Base-by-base conservation (phyloP, 2,888 invertebrate genomes). In the Cheilosia grossa region DNA sequence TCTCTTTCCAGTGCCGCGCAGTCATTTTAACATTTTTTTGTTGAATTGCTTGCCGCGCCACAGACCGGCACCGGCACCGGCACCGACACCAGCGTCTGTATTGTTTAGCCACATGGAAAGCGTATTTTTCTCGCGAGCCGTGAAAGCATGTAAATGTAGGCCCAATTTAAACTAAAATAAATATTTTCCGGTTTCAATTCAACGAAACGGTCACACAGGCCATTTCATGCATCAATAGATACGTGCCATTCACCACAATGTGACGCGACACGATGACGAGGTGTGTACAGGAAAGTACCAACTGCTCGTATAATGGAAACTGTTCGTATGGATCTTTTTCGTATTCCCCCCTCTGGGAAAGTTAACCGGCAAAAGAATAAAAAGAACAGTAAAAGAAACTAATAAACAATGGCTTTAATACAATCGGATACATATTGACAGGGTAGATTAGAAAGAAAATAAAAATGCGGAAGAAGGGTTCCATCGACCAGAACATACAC, bases 141-240 rank as follows among this genome's bases (percentile, higher is more conserved):
- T 69, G 54, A 85, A 85, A 70, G 58, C 73, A 53, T 69, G 67
- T 47, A 56, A 82, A 74, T 80, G 74, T 59, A 49, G 80, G 64
- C 49, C 49, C 79, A 74, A 54, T 80, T 80, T 70, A 74, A 74
- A 83, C 33, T 75, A 64, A 81, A 81, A 75, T 85, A 75, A 80
- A 75, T 81, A 75, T 75, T 81, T 85, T 85, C 85, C 85, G 85
- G 85, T 85, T 85, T 77, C 66, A 85, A 81, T 81, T 85, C 81
- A 85, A 75, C 66, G 56, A 56, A 53, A 75, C 61, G 75, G 66
- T 56, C 61, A 59, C 49, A 54, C 49, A 54, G 70, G 47, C 40
- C 53, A 75, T 75, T 81, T 81, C 17, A 85, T 67, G 85, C 81
- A 67, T 51, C 59, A 85, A 75, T 85, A 85, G 75, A 75, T 75